These are phyloP conservation scores for Chaetophractus vellerosus DNA, from an alignment of 2,797 vertebrate species.

Conservation along the genomic window DNA sequence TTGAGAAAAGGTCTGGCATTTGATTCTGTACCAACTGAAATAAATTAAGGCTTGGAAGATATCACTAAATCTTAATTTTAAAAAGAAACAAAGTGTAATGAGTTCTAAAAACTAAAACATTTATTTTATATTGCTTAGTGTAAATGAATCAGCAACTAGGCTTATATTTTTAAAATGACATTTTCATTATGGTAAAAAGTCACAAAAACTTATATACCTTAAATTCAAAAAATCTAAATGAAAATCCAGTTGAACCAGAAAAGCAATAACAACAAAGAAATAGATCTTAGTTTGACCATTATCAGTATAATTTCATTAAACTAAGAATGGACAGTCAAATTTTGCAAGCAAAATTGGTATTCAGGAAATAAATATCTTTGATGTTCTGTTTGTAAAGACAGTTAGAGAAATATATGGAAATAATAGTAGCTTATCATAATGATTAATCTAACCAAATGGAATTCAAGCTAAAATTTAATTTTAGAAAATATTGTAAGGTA, in stretches of 20 bases:
- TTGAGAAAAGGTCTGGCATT: neutral
- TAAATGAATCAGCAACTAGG: neutral
- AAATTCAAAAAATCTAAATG: constrained; percentile 2
- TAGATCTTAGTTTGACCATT: neutral
- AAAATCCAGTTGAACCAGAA: neutral
- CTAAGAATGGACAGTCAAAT: neutral
- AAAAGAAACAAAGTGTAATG: neutral
- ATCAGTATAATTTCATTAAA: neutral
- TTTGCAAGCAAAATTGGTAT: neutral
- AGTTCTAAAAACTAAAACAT: neutral
- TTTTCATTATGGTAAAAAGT: neutral
- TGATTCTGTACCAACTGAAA: neutral
- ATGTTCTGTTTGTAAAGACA: constrained; percentile 32
- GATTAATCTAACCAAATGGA: neutral
- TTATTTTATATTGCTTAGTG: neutral
- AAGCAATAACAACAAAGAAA: neutral
- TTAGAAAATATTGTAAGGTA: neutral
- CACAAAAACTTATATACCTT: neutral
- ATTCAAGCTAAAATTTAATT: constrained; percentile 36
- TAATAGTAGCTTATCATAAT: neutral
- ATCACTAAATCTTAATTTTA: neutral
- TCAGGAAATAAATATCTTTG: neutral
- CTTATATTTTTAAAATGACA: neutral
- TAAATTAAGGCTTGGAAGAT: constrained; percentile 18
- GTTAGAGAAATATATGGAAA: neutral